These are phyloP conservation scores for Drosophila ochracea DNA, from an alignment of 2,888 invertebrate species.

Conservation along the genomic window DNA sequence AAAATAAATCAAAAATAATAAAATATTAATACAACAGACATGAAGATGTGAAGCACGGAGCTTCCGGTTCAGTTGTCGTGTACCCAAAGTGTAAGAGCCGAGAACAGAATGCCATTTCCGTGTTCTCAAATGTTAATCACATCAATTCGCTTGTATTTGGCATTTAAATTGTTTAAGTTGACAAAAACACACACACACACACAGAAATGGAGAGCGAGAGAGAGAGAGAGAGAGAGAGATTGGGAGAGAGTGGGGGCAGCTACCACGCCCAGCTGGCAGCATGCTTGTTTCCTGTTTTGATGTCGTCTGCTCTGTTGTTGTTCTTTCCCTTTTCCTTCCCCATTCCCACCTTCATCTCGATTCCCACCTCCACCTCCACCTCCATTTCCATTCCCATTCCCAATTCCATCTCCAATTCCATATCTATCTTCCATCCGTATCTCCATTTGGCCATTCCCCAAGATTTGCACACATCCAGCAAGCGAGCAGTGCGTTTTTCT, in stretches of 20 bases:
- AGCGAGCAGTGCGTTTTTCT: constrained; percentile 42
- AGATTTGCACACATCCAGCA: constrained; percentile 1
- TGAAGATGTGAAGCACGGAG: constrained; percentile 50
- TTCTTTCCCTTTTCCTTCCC: constrained; percentile 25
- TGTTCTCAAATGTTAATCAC: constrained; percentile 69
- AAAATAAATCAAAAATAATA: constrained; percentile 1
- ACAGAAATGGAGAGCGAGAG: neutral
- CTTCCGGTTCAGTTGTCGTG: constrained; percentile 61
- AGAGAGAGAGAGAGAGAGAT: neutral
- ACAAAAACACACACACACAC: constrained; percentile 50
- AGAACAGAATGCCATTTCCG: constrained; percentile 9
- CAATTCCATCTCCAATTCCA: neutral
- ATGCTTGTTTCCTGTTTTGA: constrained; percentile 57
- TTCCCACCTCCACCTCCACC: constrained; percentile 13
- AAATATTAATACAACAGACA: constrained; percentile 21
- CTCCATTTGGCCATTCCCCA: neutral
- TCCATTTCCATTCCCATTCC: neutral
- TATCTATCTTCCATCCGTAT: neutral
- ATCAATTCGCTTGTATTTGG: constrained; percentile 61
- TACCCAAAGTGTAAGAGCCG: constrained; percentile 38
- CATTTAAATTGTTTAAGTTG: constrained; percentile 80
- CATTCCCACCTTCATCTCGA: neutral
- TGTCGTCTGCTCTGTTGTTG: constrained; percentile 44
- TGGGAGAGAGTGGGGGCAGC: neutral
- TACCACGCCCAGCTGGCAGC: constrained; percentile 38